Base-by-base conservation (phyloP, 2,113 vertebrate genomes). In the Panthera uncia region DNA sequence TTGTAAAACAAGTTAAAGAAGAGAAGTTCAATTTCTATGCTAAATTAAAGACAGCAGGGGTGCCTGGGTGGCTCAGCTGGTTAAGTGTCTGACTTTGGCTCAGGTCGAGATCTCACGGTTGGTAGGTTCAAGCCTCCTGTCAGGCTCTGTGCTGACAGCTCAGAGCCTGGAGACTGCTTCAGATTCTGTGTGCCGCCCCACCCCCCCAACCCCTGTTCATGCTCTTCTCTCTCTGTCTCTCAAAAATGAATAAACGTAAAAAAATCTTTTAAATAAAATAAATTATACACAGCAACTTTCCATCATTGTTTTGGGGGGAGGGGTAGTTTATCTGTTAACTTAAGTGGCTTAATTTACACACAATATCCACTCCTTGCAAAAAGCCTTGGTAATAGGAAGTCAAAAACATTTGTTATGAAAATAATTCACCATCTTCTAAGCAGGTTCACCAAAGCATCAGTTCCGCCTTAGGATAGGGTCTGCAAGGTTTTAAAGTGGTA, bases 341-440 rank as follows among this genome's bases (percentile, higher is more conserved):
- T n/a, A 73, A 55, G 48, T 57, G 79, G 55, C n/a, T 69, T 84
- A 94, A 84, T 95, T 94, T 90, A 78, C 6, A 66, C 25, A 55
- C 25, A 80, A 23, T 93, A 93, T 76, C 82, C 57, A 91, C 61
- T 93, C 83, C 84, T 91, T 80, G 25, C 5, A 38, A 68, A 97
- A 96, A 80, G 6, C 7, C 15, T 94, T 91, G 45, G 63, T 90
- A 94, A 96, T 87, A 87, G 31, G 57, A 88, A 45, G 95, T 94
- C 90, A 95, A 88, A 96, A 80, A 15, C 29, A 84, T 65, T 96
- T 92, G 82, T 89, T 92, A 66, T 25, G 33, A 86, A 94, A 89
- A 94, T 94, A 97, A 96, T 92, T 96, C 86, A 65, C 65, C 52
- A 68, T 27, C n/a, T 91, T 73, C 50, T 92, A 61, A 82, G 45